Evolutionary conservation across 2,888 invertebrate species (phyloP).

Genomic region (Xanthorhoe designata): DNA sequence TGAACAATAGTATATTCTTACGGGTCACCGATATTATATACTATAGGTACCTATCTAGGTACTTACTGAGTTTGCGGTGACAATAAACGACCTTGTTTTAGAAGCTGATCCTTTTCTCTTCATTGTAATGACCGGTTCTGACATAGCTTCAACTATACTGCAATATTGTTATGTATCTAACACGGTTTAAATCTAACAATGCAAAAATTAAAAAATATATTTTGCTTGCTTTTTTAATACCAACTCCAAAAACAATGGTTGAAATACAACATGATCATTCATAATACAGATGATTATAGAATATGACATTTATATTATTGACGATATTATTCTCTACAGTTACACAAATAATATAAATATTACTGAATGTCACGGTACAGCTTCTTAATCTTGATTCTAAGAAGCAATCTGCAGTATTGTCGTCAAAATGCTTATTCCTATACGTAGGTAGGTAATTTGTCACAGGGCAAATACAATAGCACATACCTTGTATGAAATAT

Average conservation of each 20-base stretch:
- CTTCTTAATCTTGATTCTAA: constrained; percentile 51
- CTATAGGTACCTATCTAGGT: constrained; percentile 40
- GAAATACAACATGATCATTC: background rate
- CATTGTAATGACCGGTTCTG: constrained; percentile 52
- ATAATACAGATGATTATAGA: constrained; percentile 4
- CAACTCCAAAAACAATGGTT: background rate
- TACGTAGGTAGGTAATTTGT: constrained; percentile 69
- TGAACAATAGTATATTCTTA: constrained; percentile 43
- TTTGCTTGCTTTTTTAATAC: constrained; percentile 35
- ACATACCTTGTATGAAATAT: constrained; percentile 67
- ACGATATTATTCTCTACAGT: constrained; percentile 6
- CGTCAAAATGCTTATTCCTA: constrained; percentile 50
- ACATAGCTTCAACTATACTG: constrained; percentile 56
- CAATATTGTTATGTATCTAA: constrained; percentile 6
- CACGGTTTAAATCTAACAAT: constrained; percentile 46
- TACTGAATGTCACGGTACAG: constrained; percentile 21
- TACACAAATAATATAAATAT: constrained; percentile 16
- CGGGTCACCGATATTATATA: constrained; percentile 20
- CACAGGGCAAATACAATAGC: constrained; percentile 69
- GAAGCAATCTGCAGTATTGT: constrained; percentile 51
- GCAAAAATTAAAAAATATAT: constrained; percentile 24
- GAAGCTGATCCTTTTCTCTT: constrained; percentile 64
- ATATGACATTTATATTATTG: constrained; percentile 33
- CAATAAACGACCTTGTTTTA: constrained; percentile 60
- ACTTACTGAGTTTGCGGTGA: constrained; percentile 56